Conservation (phyloP, 2,888 invertebrate species). For the Ceraclea dissimilis region DNA sequence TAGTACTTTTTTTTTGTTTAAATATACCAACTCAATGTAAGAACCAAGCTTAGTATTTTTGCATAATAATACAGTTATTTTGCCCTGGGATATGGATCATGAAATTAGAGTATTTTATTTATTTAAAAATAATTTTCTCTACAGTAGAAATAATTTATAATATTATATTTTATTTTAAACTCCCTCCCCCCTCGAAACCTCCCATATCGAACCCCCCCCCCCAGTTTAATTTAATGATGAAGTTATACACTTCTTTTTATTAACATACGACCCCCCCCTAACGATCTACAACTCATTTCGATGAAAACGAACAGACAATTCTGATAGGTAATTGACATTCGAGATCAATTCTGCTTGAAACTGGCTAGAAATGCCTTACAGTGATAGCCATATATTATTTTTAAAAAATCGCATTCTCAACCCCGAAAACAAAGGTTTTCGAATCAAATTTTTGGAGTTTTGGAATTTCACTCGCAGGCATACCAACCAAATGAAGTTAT, state of each 20-base stretch:
- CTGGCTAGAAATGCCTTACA: too few relatives aligned
- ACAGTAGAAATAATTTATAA: not conserved
- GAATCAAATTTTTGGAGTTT: too few relatives aligned
- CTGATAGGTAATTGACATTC: not conserved
- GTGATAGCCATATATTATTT: too few relatives aligned
- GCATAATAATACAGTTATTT: conserved; percentile 7
- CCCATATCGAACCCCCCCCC: too few relatives aligned
- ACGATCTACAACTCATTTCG: not conserved
- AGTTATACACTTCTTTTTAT: not conserved
- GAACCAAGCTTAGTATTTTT: not conserved
- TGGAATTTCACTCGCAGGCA: too few relatives aligned
- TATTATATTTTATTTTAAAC: not conserved
- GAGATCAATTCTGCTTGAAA: not conserved
- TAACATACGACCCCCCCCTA: not conserved
- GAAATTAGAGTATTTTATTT: conserved; percentile 8
- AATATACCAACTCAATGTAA: not conserved
- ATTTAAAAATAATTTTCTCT: conserved; percentile 24
- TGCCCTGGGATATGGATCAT: conserved; percentile 25
- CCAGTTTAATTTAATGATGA: too few relatives aligned
- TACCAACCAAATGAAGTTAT: too few relatives aligned
- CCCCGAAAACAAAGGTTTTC: too few relatives aligned
- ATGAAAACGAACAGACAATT: not conserved
- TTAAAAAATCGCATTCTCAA: too few relatives aligned
- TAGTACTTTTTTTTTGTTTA: not conserved
- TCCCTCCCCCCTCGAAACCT: not conserved